Percentiles rank a stretch among this genome's conserved stretches.
Evolutionary conservation across 2,888 invertebrate species (phyloP).

Genomic region (Phymatocera aterrima): DNA sequence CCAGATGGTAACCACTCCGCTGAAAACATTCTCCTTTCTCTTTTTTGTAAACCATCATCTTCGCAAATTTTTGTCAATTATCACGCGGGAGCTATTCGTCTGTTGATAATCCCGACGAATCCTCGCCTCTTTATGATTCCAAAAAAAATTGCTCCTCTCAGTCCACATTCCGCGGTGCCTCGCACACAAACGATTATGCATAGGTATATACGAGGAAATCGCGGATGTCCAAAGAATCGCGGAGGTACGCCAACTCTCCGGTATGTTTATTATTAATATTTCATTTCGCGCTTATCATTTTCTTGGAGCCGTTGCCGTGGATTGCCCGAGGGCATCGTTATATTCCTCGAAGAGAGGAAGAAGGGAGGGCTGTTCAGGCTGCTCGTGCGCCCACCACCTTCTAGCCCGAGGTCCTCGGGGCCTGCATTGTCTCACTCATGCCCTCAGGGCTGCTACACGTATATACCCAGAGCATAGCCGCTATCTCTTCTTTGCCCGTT

Average conservation of each 20-base stretch:
- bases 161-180: no score
- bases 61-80: no score
- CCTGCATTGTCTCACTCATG: constrained; percentile 60
- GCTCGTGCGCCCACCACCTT: constrained; percentile 44
- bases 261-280: constrained; percentile 72
- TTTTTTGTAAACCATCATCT: no score
- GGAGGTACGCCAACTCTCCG: background rate
- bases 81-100: no score
- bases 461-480: constrained; percentile 51
- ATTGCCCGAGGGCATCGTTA: constrained; percentile 71
- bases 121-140: no score
- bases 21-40: no score
- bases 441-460: constrained; percentile 51
- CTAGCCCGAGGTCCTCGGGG: constrained; percentile 57
- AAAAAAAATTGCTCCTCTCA: no score
- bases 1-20: no score
- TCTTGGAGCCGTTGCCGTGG: constrained; percentile 62
- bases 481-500: constrained; percentile 67
- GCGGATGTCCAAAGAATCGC: background rate
- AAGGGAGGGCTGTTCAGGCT: constrained; percentile 56
- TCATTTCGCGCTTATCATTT: constrained; percentile 74
- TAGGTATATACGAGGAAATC: no score
- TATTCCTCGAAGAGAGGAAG: constrained; percentile 59
- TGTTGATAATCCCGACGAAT: no score
- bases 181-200: no score